phyloP scores from a whole-genome alignment of 2,797 vertebrate species.

The Tauraco hartlaubi region DNA sequence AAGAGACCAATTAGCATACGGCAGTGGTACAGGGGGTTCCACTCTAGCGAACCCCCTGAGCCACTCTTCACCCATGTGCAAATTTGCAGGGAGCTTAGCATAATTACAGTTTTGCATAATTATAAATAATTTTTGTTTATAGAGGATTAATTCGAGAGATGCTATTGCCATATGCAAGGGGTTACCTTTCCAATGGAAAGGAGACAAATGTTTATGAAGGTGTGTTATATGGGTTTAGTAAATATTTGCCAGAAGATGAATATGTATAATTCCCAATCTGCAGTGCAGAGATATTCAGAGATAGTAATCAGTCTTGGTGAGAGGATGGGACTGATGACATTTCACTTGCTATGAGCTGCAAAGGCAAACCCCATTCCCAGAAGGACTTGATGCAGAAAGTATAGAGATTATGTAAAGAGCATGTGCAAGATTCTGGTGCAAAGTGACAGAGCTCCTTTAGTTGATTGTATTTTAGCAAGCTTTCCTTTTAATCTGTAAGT shows the following conservation, averaged over 20 bases:
- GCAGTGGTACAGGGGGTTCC: not conserved
- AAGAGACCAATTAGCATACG: constrained; percentile 61
- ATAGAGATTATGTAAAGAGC: not conserved
- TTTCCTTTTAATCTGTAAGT: not conserved
- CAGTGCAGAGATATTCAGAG: not conserved
- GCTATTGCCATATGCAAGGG: not conserved
- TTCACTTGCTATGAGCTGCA: not conserved
- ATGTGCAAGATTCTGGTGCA: not conserved
- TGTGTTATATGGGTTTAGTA: not conserved
- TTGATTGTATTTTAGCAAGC: not conserved
- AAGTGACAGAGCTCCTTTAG: not conserved
- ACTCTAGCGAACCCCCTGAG: constrained; percentile 4
- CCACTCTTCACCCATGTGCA: not conserved
- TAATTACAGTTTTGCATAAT: constrained; percentile 55
- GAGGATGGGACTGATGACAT: not conserved
- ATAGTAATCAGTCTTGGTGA: constrained; percentile 2
- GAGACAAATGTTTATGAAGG: constrained; percentile 41
- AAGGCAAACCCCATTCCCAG: not conserved
- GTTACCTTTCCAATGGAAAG: constrained; percentile 34
- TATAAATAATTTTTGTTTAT: constrained; percentile 57
- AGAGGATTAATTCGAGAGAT: constrained; percentile 46
- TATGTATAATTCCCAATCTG: not conserved
- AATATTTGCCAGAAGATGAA: constrained; percentile 56
- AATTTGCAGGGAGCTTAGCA: constrained; percentile 19
- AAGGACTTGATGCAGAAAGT: not conserved